These are phyloP conservation scores for Brachionus calyciflorus DNA, from an alignment of 1,140 invertebrate species.

Conservation along the genomic window DNA sequence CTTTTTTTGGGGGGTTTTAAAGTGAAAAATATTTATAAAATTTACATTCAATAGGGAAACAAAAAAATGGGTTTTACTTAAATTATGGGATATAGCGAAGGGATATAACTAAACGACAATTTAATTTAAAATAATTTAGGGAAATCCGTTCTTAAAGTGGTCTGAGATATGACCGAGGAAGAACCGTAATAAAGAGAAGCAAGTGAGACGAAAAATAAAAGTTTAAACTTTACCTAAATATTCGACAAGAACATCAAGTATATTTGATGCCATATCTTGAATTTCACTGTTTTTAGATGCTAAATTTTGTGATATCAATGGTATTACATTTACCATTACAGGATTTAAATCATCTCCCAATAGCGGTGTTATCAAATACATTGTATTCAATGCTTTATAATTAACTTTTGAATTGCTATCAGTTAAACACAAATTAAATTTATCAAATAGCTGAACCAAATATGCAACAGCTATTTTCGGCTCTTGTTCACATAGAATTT, in stretches of 20 bases:
- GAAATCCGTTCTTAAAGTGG: no score
- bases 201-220: not conserved
- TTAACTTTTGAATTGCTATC: constrained; percentile 61
- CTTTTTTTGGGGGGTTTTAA: no score
- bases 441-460: constrained; percentile 60
- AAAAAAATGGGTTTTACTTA: no score
- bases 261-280: constrained; percentile 53
- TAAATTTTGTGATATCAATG: constrained; percentile 55
- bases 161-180: no score
- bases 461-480: constrained; percentile 51
- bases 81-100: no score
- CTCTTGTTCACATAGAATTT: constrained; percentile 54
- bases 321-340: constrained; percentile 55
- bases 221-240: constrained; percentile 53
- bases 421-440: constrained; percentile 56
- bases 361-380: constrained; percentile 55
- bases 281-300: constrained; percentile 61
- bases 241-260: constrained; percentile 55
- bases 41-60: no score
- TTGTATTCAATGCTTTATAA: constrained; percentile 56
- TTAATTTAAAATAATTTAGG: no score
- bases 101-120: no score
- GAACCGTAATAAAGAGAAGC: not conserved
- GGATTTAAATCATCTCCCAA: constrained; percentile 51
- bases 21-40: no score